These are phyloP conservation scores for Pseudorhombus dupliciocellatus DNA, from an alignment of 2,113 vertebrate genomes.

Conservation along the genomic window DNA sequence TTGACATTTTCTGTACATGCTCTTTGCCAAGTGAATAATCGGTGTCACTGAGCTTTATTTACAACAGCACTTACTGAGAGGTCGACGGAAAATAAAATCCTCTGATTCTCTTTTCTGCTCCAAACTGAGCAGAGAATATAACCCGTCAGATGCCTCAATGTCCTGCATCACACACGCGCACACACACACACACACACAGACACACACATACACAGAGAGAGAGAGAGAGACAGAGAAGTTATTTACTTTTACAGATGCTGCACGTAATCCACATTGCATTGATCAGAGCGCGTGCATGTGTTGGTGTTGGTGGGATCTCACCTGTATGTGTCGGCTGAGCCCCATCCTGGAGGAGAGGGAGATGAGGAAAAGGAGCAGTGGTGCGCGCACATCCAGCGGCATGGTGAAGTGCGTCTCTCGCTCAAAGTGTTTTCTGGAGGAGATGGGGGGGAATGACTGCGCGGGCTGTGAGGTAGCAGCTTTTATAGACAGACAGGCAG, in stretches of 20 bases:
- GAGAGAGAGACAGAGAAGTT: no score
- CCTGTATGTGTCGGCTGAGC: conserved; percentile 70
- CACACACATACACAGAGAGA: no score
- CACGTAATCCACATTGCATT: no score
- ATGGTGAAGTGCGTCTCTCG: conserved; percentile 62
- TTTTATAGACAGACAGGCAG: conserved; percentile 67
- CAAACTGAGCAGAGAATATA: conserved; percentile 69
- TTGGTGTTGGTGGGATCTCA: conserved; percentile 17
- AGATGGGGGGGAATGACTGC: conserved; percentile 42
- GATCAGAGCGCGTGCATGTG: not conserved
- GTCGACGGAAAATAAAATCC: conserved; percentile 74
- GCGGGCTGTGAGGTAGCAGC: conserved; percentile 43
- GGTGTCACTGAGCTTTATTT: conserved; percentile 20
- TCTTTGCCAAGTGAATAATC: conserved; percentile 3
- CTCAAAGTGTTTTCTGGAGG: conserved; percentile 35
- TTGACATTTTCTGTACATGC: not conserved
- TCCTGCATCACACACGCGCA: conserved; percentile 54
- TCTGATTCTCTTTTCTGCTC: conserved; percentile 74
- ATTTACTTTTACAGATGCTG: no score
- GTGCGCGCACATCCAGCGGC: conserved; percentile 58
- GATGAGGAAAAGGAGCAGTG: conserved; percentile 68
- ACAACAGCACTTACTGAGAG: conserved; percentile 71
- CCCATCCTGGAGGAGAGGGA: conserved; percentile 60
- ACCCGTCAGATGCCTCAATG: conserved; percentile 63
- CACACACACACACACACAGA: not conserved